Conservation (phyloP, 2,797 vertebrate genomes). For the Mormyrus proboscirostris region DNA sequence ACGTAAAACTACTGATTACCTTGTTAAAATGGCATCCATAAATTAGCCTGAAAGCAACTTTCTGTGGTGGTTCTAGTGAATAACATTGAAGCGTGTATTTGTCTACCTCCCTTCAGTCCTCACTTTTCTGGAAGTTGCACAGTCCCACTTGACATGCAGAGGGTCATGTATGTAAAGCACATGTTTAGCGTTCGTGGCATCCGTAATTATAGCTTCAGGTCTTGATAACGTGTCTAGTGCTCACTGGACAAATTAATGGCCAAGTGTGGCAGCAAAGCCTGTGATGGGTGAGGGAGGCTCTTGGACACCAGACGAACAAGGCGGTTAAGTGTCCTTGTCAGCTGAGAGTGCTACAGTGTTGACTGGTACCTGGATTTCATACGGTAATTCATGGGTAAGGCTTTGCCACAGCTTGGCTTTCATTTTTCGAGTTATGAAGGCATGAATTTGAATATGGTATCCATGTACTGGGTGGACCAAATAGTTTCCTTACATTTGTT, state of each 20-base stretch:
- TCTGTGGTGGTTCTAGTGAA: neutral
- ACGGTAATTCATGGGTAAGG: conserved; percentile 36
- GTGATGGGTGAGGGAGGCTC: conserved; percentile 36
- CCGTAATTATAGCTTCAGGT: neutral
- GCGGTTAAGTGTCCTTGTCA: conserved; percentile 37
- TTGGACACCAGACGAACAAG: conserved; percentile 25
- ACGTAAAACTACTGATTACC: neutral
- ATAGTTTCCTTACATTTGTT: neutral
- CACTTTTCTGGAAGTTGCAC: neutral
- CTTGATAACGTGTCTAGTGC: neutral
- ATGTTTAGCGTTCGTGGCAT: neutral
- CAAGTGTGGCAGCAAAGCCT: conserved; percentile 25
- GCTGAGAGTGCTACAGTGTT: neutral
- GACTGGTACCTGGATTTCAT: conserved; percentile 36
- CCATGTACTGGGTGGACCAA: conserved; percentile 23
- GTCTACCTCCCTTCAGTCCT: neutral
- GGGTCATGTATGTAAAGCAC: neutral
- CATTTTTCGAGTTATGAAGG: conserved; percentile 16
- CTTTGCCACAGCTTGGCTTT: conserved; percentile 30
- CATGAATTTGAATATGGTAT: conserved; percentile 37
- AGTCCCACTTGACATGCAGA: neutral
- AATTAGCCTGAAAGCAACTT: neutral
- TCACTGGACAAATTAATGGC: neutral
- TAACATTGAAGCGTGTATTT: neutral
- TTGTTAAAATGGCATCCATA: neutral